Conservation (phyloP, 1,140 invertebrate genomes). For the Druon quercuslanigerum region DNA sequence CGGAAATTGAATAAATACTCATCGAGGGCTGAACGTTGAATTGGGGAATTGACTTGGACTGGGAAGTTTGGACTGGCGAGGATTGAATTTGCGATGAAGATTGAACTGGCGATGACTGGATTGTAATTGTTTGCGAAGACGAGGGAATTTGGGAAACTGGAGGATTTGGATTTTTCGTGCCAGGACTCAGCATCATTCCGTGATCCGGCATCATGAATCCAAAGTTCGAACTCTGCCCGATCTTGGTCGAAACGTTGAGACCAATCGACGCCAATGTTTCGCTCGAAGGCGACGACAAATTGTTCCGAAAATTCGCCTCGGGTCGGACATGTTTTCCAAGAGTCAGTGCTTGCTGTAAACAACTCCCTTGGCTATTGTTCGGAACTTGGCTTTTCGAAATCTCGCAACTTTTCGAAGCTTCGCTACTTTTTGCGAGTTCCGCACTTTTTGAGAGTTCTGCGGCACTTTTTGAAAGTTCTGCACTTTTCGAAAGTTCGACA, state of each 20-base stretch:
- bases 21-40: slow-evolving; percentile 61
- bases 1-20: slow-evolving; percentile 62
- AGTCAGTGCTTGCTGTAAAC: not conserved
- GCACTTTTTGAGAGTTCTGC: not conserved
- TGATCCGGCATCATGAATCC: not conserved
- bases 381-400: not conserved
- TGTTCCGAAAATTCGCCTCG: slow-evolving; percentile 1
- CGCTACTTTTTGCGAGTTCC: not conserved
- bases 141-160: not conserved
- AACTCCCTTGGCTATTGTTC: not conserved
- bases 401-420: not conserved
- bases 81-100: not conserved
- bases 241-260: slow-evolving; percentile 50
- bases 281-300: not conserved
- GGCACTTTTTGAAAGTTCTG: slow-evolving; percentile 26
- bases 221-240: not conserved
- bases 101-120: not conserved
- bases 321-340: not conserved
- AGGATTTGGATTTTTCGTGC: slow-evolving; percentile 39
- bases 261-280: slow-evolving; percentile 51
- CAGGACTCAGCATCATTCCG: not conserved
- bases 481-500: no score
- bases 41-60: slow-evolving; percentile 1
- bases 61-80: slow-evolving; percentile 36
- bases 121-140: not conserved